Percentiles rank a stretch among this genome's conserved stretches.
phyloP scores from a whole-genome alignment of 2,888 invertebrate genomes.

The Brachyptera risi region DNA sequence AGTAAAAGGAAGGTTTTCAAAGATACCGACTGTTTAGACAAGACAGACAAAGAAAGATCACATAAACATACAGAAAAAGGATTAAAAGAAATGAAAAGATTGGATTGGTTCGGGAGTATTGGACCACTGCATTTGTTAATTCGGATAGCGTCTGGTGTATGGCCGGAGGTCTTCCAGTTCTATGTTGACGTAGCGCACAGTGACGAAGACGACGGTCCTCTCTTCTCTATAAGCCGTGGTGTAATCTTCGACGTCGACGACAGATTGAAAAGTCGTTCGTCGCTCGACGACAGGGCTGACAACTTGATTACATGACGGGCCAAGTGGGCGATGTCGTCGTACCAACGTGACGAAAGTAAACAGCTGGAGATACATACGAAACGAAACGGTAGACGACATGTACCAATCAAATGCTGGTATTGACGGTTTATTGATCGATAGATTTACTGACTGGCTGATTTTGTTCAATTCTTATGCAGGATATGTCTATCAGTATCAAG shows the following conservation, averaged over 20 bases:
- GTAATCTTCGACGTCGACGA: not conserved
- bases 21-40: not conserved
- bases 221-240: too few species aligned
- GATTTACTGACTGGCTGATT: too few species aligned
- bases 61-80: not conserved
- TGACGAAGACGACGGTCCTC: not conserved
- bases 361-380: too few species aligned
- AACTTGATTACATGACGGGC: constrained; percentile 2
- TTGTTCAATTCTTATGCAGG: too few species aligned
- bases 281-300: not conserved
- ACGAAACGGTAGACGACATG: too few species aligned
- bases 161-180: not conserved
- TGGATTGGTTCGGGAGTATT: too few species aligned
- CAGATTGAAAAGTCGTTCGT: not conserved
- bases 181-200: not conserved
- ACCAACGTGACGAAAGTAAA: not conserved
- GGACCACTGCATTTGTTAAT: constrained; percentile 2
- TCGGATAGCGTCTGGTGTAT: not conserved
- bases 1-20: not conserved
- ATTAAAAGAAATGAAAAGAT: not conserved
- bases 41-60: not conserved
- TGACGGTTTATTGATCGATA: too few species aligned
- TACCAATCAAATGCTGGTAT: too few species aligned
- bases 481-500: too few species aligned
- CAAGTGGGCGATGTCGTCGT: not conserved